Percentiles rank a stretch among this genome's conserved stretches.
Conservation (phyloP, 2,113 vertebrate species). For the Terrapene triunguis region DNA sequence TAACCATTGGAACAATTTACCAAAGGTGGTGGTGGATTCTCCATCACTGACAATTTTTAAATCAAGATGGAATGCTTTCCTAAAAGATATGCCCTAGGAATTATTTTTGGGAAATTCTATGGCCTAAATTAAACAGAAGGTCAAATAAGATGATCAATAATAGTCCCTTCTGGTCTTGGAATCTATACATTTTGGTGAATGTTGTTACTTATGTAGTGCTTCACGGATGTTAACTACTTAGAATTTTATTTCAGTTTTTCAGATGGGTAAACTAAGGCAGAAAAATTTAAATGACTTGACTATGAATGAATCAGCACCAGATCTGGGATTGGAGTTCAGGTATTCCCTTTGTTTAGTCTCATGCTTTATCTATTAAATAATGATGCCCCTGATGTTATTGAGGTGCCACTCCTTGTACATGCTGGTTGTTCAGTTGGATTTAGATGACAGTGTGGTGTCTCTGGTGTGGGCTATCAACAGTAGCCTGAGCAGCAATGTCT, state of each 20-base stretch:
- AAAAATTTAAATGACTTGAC: slow-evolving; percentile 9
- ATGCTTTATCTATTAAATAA: slow-evolving; percentile 10
- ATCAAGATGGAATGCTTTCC: background rate
- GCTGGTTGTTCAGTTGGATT: background rate
- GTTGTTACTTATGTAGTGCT: background rate
- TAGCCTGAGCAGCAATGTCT: background rate
- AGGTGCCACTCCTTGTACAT: background rate
- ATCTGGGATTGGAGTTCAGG: background rate
- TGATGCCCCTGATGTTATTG: background rate
- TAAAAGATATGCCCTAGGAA: background rate
- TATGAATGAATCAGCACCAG: background rate
- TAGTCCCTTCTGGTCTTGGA: background rate
- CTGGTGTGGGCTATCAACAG: background rate
- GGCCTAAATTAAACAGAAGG: background rate
- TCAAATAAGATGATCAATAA: background rate
- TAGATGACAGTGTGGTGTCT: background rate
- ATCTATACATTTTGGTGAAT: background rate
- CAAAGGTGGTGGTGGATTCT: background rate
- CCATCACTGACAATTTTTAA: background rate
- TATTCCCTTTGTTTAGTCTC: background rate
- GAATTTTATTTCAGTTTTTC: slow-evolving; percentile 15
- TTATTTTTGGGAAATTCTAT: background rate
- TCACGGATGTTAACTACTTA: slow-evolving; percentile 16
- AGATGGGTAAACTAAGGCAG: background rate
- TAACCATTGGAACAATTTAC: background rate